Evolutionary conservation across 2,113 vertebrate genomes (phyloP), one percentile per base, ranked within the genome.

Genomic region (Eurypyga helias): DNA sequence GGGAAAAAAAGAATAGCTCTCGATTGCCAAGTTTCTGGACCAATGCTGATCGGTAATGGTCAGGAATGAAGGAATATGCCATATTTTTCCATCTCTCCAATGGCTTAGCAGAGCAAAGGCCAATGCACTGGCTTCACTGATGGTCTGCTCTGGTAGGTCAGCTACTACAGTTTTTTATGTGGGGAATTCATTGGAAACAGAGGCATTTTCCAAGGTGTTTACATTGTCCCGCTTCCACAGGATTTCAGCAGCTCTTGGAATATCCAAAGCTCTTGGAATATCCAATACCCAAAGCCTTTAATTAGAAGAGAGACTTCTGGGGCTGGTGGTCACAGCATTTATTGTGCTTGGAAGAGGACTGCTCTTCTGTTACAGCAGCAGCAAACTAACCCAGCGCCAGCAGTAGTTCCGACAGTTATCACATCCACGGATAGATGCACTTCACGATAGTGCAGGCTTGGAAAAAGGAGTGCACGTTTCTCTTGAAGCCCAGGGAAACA

Each of bases 211-310:
- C 64, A 17, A 87, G 87, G 38, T 75, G 72, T 96, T 96, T 94
- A 85, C 91, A 55, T 96, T 97, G 96, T 96, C 93, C 65, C 29
- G 2, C 60, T 92, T 89, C 96, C 96, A 95, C 80, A 12, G 7
- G 67, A 33, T 54, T 92, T 62, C 75, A 26, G 90, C 92, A 28
- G 92, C 85, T 76, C 90, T 90, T 93, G 93, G 93, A 96, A 87
- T 92, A 71, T 87, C 89, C 69, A 58, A 41, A 41, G 92, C 85
- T 76, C 90, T 90, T 93, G 93, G 93, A 96, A 87, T 92, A 71
- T 87, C 89, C 65, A 58, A 12, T 45, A 79, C 83, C 80, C 7
- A 45, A 93, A 91, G 48, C 90, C 89, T 87, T 84, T 91, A 64
- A 96, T 90, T 84, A 89, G 89, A 73, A 60, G 77, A 64, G 55